Evolutionary conservation across 2,113 vertebrate species (phyloP), one percentile per base, ranked within the genome.

Genomic region (Cettia cetti): DNA sequence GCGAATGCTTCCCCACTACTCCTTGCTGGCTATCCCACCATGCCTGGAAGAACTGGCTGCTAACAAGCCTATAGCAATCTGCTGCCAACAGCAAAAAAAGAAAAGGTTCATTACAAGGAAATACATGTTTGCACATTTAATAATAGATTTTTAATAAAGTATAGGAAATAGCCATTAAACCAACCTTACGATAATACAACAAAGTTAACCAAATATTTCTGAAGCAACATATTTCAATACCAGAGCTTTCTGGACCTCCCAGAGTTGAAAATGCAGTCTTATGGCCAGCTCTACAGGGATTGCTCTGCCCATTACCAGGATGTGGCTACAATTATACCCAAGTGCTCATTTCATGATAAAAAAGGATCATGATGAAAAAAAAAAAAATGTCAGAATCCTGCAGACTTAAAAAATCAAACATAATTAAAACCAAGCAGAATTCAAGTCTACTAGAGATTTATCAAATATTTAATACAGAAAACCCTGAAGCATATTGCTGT

Each of bases 391-490:
- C 86, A 87, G 33, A 89, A 80, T 76, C 59, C 74, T 78, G 37
- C 35, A 96, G 78, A 84, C 81, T 91, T 92, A 39, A 89, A 89
- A 86, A 94, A 75, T 88, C 74, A 66, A 30, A 82, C 69, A n/a
- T 84, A 87, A 94, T 92, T 94, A 89, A 90, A 96, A 47, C 21
- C 39, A 89, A 0, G 0, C 16, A 80, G 74, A 92, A 93, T 52
- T 86, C 75, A 76, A 66, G 70, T 44, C 80, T 95, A 86, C 78
- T 89, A 74, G 31, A 87, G 39, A 79, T 86, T 76, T 94, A 91
- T 78, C 89, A 92, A 92, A 89, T 82, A 86, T 89, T 94, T 95
- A 90, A 91, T 37, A 75, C 45, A 89, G 45, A 91, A 92, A 91
- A 87, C 65, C 79, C 71, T 92, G 74, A 90, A 92, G 82, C 11